Base-by-base conservation (phyloP, 2,797 vertebrate species). In the Aphelocoma californica region DNA sequence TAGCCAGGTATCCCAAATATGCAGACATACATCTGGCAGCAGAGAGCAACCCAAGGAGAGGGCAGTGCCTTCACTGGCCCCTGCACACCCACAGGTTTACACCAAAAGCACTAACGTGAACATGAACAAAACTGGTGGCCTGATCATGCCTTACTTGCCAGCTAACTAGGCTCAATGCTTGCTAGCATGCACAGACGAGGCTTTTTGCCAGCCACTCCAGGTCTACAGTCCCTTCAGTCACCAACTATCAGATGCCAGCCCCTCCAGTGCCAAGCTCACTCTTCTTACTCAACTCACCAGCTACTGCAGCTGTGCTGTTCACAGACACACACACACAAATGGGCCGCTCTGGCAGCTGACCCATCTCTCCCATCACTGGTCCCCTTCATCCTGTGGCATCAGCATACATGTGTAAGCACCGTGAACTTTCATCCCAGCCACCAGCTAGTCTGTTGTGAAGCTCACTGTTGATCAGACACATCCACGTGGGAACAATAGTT, bases 101-200 rank as follows among this genome's bases (percentile, higher is more conserved):
- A 48, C 25, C 53, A n/a, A 44, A 75, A 67, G 32, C 47, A 57
- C 9, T 26, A 45, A 45, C 8, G 29, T 13, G 42, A 77, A 58
- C 12, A 12, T 1, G 16, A 92, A 60, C 28, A 65, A 40, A 61
- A 61, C 60, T 50, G 16, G 10, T 45, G 24, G 23, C 31, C 42
- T 65, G 8, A 31, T 31, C 47, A 14, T 16, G 20, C 51, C 53
- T 56, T 36, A 74, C 28, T 66, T 78, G 20, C 21, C 12, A 4
- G 32, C 16, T 81, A 45, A 45, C 28, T 20, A 40, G 34, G 24
- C 38, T 60, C 18, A 45, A 6, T 57, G 13, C 38, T 72, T 65
- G 38, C 36, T 23, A 47, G 50, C 7, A 24, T 0, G 5, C 7
- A 32, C 0, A 28, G 10, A n/a, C 0, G 0, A n/a, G 34, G 16